These are phyloP conservation scores for Lagorchestes hirsutus DNA, from an alignment of 2,797 vertebrate genomes.

Conservation along the genomic window DNA sequence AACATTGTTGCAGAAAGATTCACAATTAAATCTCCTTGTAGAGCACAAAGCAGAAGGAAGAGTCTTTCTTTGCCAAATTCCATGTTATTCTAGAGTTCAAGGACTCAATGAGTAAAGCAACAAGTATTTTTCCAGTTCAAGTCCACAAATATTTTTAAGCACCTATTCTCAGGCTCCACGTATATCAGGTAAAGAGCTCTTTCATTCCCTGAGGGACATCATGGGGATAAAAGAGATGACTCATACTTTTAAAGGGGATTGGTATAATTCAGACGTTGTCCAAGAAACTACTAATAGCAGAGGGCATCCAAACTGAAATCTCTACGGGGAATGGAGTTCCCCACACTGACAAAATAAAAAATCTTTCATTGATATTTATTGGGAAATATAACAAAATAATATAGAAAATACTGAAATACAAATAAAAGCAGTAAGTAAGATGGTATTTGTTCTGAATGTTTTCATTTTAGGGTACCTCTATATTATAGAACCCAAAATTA, in stretches of 20 bases:
- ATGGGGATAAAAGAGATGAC: background rate
- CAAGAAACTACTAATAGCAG: background rate
- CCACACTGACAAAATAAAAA: background rate
- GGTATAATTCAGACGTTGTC: background rate
- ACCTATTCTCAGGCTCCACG: background rate
- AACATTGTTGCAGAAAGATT: slow-evolving; percentile 1
- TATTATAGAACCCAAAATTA: background rate
- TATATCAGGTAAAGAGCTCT: background rate
- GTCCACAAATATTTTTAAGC: background rate
- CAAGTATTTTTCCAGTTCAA: background rate
- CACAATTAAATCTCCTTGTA: background rate
- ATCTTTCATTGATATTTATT: background rate
- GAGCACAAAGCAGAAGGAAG: background rate
- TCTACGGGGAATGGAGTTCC: background rate
- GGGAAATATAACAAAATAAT: background rate
- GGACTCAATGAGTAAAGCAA: background rate
- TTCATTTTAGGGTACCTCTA: background rate
- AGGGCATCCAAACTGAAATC: background rate
- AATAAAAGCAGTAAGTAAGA: background rate
- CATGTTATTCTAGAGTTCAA: background rate
- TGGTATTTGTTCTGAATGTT: background rate
- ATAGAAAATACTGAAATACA: background rate
- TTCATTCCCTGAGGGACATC: background rate
- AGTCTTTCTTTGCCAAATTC: background rate
- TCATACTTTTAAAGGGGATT: background rate